Evolutionary conservation across 2,797 vertebrate species (phyloP), one percentile per base, ranked within the genome.

Genomic region (Cebuella pygmaea): DNA sequence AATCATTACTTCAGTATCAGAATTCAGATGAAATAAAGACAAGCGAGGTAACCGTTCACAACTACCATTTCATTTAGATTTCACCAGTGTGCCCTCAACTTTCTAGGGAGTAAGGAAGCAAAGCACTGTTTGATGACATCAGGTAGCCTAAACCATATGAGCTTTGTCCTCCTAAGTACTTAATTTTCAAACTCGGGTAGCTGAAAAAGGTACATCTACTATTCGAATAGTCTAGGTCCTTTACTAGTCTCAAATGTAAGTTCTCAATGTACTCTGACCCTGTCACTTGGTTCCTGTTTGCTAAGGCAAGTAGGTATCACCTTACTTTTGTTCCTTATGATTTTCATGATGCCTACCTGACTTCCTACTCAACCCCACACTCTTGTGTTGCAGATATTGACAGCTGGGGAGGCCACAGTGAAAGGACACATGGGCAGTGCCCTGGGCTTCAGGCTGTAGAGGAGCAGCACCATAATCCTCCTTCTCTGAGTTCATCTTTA

Each of bases 1-100:
- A 87, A 87, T 33, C 15, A 64, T 50, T 41, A 52, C 64, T 61
- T 44, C 26, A 90, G 50, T 76, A 39, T 95, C 55, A 36, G 88
- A 96, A 92, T 46, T 81, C 67, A 96, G 91, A 94, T 67, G 15
- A 94, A 90, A 93, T 74, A 27, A 82, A 84, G 4, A 19, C 44
- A 94, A 19, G 27, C 22, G 20, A 75, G 30, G 19, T 74, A 67
- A 91, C 7, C 39, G 41, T 5, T 7, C 36, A 26, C 4, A 41
- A 90, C 24, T 79, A 5, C 52, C 33, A 50, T 93, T 88, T 76
- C 59, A 44, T 13, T 79, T 55, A 74, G 78, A 50, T 70, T 81
- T 67, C 67, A 83, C 64, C 19, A 61, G 2, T 59, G 39, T 24
- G 14, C 9, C 39, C 41, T 30, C 39, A 81, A 59, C n/a, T 70